Conservation (phyloP, 1,140 invertebrate species). For the Plectrocnemia conspersa region DNA sequence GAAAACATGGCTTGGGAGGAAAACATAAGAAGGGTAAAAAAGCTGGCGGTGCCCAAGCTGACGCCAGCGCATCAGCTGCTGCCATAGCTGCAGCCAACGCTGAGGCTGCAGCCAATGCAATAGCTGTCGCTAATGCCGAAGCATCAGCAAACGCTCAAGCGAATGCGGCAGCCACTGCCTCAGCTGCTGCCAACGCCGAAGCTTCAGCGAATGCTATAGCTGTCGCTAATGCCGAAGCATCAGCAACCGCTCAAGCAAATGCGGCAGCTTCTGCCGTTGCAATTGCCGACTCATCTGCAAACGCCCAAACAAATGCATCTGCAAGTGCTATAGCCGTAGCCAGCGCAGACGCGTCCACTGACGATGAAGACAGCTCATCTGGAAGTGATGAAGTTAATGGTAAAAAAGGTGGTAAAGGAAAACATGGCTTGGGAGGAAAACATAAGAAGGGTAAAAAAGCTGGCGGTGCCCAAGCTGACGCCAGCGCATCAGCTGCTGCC, state of each 20-base stretch:
- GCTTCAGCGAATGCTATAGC: neutral
- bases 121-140: neutral
- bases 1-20: too few species aligned
- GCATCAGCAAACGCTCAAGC: conserved; percentile 1
- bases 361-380: too few species aligned
- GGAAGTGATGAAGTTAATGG: too few species aligned
- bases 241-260: neutral
- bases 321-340: neutral
- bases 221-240: neutral
- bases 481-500: neutral
- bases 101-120: neutral
- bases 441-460: neutral
- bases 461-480: neutral
- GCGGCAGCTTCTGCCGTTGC: neutral
- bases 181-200: neutral
- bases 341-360: neutral
- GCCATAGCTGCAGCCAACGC: neutral
- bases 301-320: neutral
- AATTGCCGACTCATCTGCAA: neutral
- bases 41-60: neutral
- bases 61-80: neutral
- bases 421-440: neutral
- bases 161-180: neutral
- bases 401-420: neutral
- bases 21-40: too few species aligned